Evolutionary conservation across 37 sponge, comb jelly and placozoan species (phyloP), one percentile per base, ranked within the genome.

Genomic region (Geodia barretti): DNA sequence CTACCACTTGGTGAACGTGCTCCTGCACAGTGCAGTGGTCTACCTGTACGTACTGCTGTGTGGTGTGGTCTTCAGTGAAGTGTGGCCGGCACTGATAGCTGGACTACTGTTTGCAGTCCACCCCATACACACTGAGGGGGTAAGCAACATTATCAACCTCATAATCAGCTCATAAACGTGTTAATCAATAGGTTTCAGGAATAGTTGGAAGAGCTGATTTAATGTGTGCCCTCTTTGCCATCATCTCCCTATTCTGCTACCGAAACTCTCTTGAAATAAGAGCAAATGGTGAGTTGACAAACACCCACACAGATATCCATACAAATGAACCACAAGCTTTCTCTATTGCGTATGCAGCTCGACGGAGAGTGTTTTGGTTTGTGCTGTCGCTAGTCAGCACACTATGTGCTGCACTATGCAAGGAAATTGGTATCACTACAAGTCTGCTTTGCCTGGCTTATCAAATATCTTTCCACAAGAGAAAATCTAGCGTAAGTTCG

Each of bases 161-260:
- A n/a, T n/a, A n/a, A n/a, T n/a, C n/a, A n/a, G n/a, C n/a, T n/a
- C n/a, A 47, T 14, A 19, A 37, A 39, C 39, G 17, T 25, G 3
- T 24, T 28, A 37, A 4, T 64, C 24, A 65, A 26, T 72, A 92
- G 93, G 92, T 94, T 11, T 92, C 96, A 64, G 93, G 93, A 26
- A 64, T 95, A 21, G 96, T 95, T 20, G 96, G 96, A 24, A 62
- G 96, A 59, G 96, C 96, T 19, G 96, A 95, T 23, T 60, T 47
- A 7, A 66, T 95, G 32, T 95, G 90, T 63, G 88, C 86, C 20
- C 7, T 93, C 36, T 95, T 95, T 84, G 90, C 89, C 39, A 66
- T 95, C 0, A 39, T 74, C 0, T 36, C 77, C 30, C 76, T 95
- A 32, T 61, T 77, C 23, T 24, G 59, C 25, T 92, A 95, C 81